A percentile compares a stretch with the other conserved stretches of the same genome.
phyloP scores from a whole-genome alignment of 1,140 invertebrate species.

The Choristoneura fumiferana region DNA sequence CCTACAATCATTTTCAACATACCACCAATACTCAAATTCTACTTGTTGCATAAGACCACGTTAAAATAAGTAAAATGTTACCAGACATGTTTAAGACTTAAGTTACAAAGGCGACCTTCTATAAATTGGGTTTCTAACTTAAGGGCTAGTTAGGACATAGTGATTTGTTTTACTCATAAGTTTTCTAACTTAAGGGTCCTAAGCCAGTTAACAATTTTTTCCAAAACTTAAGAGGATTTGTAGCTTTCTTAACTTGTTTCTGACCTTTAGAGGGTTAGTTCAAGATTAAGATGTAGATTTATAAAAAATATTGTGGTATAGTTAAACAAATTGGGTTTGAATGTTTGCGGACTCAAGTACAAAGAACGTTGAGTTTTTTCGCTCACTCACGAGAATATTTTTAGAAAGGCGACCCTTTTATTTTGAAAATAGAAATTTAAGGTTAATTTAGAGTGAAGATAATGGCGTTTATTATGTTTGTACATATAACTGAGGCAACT shows the following conservation, averaged over 20 bases:
- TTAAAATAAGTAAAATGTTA: constrained; percentile 5
- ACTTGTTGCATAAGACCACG: too few species aligned
- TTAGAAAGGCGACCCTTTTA: constrained; percentile 1
- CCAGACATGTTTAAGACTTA: not conserved
- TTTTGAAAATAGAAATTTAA: not conserved
- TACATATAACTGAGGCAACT: not conserved
- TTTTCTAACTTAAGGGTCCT: not conserved
- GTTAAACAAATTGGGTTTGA: not conserved
- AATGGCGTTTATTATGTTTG: not conserved
- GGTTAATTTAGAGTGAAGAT: not conserved
- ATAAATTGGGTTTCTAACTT: not conserved
- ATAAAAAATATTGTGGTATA: not conserved
- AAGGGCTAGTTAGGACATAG: not conserved
- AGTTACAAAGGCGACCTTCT: constrained; percentile 3
- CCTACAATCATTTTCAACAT: too few species aligned
- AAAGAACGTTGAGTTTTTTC: not conserved
- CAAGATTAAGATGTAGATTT: not conserved
- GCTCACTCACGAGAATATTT: not conserved
- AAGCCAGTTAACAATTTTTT: not conserved
- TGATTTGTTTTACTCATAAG: constrained; percentile 3
- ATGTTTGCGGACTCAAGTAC: not conserved
- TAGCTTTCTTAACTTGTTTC: not conserved
- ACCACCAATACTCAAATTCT: too few species aligned
- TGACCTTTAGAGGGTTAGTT: not conserved
- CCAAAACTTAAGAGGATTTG: not conserved